Evolutionary conservation across 2,888 invertebrate species (phyloP).

Genomic region (Anorthoa munda): DNA sequence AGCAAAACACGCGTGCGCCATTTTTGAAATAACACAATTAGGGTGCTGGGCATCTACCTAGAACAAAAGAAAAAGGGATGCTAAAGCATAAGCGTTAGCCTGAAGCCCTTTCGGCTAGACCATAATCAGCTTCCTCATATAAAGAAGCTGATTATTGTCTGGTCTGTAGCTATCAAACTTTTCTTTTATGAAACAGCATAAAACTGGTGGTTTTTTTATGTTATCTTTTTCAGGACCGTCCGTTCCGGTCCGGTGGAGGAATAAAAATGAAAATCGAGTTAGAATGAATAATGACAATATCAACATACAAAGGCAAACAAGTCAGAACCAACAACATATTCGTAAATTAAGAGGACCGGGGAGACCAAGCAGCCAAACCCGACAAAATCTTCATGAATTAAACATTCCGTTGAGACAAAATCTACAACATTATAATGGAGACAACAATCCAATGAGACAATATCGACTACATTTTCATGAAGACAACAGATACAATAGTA

Average conservation of each 20-base stretch:
- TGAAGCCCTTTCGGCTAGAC: too few relatives aligned
- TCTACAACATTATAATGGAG: neutral
- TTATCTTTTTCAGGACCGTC: conserved; percentile 47
- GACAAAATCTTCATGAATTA: neutral
- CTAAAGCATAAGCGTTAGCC: too few relatives aligned
- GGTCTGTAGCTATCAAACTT: neutral
- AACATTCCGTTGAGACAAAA: neutral
- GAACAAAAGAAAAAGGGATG: neutral
- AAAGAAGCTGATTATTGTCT: neutral
- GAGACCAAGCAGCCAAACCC: neutral
- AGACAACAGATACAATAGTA: conserved; percentile 16
- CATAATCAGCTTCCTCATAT: too few relatives aligned
- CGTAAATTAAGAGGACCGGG: neutral
- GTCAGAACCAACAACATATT: neutral
- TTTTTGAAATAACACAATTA: too few relatives aligned
- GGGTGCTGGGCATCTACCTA: too few relatives aligned
- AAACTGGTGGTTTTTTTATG: neutral
- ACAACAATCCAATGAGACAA: conserved; percentile 7
- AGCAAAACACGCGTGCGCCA: too few relatives aligned
- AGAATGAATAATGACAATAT: neutral
- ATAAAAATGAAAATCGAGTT: neutral
- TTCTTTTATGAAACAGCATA: neutral
- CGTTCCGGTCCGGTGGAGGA: neutral
- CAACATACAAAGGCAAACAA: conserved; percentile 3
- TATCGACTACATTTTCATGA: conserved; percentile 16